Evolutionary conservation across 2,113 vertebrate genomes (phyloP).

Genomic region (Cyanistes caeruleus): DNA sequence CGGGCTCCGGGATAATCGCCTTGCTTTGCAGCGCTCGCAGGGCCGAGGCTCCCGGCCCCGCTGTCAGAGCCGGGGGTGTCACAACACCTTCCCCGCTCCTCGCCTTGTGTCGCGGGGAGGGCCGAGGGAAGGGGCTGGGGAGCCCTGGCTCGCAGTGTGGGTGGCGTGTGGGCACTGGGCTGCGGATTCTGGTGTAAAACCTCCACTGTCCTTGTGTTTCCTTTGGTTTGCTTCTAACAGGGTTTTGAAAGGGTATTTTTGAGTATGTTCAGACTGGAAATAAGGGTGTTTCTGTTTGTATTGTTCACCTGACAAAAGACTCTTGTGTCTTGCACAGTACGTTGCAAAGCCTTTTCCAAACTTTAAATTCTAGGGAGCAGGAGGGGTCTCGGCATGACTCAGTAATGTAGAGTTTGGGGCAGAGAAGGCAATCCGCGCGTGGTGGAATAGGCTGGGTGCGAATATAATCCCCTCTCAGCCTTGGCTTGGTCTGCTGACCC

Average conservation of each 20-base stretch:
- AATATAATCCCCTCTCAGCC: rapidly evolving
- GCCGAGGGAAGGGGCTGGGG: background rate
- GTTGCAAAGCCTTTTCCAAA: background rate
- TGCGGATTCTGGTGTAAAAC: background rate
- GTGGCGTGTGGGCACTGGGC: background rate
- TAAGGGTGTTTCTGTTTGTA: background rate
- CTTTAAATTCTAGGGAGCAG: rapidly evolving
- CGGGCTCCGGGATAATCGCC: rapidly evolving
- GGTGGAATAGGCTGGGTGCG: background rate
- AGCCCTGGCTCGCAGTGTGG: rapidly evolving
- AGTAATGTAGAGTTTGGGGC: rapidly evolving
- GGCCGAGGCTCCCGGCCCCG: rapidly evolving
- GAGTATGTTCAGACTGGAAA: background rate
- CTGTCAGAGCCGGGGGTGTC: too few species aligned
- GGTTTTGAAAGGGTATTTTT: background rate
- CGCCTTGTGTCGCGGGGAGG: rapidly evolving
- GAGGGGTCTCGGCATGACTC: rapidly evolving
- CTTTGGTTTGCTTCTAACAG: background rate
- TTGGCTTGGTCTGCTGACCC: background rate
- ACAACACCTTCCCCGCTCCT: rapidly evolving
- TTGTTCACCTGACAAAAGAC: slow-evolving; percentile 1
- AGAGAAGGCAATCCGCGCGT: background rate
- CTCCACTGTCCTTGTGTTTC: background rate
- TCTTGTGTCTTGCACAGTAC: background rate
- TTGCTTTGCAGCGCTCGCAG: rapidly evolving